Evolutionary conservation across 2,113 vertebrate species (phyloP).

Genomic region (Pogona vitticeps): DNA sequence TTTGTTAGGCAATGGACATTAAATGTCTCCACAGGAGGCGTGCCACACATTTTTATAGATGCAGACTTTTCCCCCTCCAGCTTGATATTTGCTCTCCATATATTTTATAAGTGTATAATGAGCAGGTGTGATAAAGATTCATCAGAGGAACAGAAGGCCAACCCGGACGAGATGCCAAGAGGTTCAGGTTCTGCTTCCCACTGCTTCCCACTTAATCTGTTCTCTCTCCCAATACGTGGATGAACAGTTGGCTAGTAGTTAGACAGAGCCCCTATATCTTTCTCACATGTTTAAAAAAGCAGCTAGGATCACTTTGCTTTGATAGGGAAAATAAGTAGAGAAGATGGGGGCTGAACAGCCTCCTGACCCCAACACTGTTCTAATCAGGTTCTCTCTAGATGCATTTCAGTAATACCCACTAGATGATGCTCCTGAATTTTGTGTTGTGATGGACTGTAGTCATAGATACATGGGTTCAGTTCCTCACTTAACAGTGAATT

Average conservation of each 20-base stretch:
- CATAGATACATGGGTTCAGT: not conserved
- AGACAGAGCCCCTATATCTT: not conserved
- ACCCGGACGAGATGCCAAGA: not conserved
- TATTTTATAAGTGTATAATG: constrained; percentile 1
- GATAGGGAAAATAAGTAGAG: not conserved
- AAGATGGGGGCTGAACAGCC: not conserved
- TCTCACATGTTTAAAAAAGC: not conserved
- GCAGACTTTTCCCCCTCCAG: constrained; percentile 6
- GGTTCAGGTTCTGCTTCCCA: not conserved
- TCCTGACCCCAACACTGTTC: not conserved
- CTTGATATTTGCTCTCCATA: not conserved
- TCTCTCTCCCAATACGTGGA: not conserved
- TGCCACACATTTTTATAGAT: constrained; percentile 25
- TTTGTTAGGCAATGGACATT: not conserved
- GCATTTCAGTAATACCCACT: not conserved
- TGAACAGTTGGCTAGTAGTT: too few relatives aligned
- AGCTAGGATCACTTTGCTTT: not conserved
- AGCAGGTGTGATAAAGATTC: not conserved
- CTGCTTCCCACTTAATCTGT: not conserved
- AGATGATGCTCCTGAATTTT: not conserved
- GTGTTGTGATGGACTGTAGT: not conserved
- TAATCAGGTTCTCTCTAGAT: not conserved
- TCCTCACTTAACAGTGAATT: not conserved
- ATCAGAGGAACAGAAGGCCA: not conserved
- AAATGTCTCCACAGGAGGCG: constrained; percentile 19